A percentile compares a stretch with the other conserved stretches of the same genome.
Evolutionary conservation across 2,113 vertebrate genomes (phyloP).

Genomic region (Mormyrus lacerda): DNA sequence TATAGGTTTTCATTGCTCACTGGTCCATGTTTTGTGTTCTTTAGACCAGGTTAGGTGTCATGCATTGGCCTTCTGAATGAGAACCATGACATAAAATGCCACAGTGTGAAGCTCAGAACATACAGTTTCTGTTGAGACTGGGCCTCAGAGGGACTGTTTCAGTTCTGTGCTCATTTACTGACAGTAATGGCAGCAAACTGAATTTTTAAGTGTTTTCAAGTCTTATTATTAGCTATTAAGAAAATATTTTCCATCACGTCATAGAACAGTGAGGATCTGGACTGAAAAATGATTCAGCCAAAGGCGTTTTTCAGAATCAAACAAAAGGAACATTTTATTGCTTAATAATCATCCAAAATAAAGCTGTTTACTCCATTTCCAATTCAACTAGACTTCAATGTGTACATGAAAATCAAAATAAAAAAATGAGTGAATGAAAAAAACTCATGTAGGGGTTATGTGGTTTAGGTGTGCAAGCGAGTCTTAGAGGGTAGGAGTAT

Average conservation of each 20-base stretch:
- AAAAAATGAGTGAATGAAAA: neutral
- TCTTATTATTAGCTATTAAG: too few relatives aligned
- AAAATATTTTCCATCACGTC: neutral
- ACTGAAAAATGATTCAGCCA: neutral
- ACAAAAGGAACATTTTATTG: neutral
- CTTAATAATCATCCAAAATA: neutral
- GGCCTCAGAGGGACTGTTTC: too few relatives aligned
- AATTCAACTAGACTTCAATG: neutral
- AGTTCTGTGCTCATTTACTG: too few relatives aligned
- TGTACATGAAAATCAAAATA: neutral
- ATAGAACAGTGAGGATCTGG: neutral
- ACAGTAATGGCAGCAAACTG: too few relatives aligned
- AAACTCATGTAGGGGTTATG: neutral
- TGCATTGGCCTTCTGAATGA: too few relatives aligned
- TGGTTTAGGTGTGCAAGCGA: neutral
- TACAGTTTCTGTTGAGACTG: too few relatives aligned
- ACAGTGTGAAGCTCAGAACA: too few relatives aligned
- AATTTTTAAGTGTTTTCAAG: too few relatives aligned
- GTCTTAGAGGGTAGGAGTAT: neutral
- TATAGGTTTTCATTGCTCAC: too few relatives aligned
- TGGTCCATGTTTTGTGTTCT: too few relatives aligned
- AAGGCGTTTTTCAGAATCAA: neutral
- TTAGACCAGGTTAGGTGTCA: too few relatives aligned
- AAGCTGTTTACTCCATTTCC: neutral
- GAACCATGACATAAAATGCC: too few relatives aligned